A percentile compares a stretch with the other conserved stretches of the same genome.
phyloP scores from a whole-genome alignment of 2,888 invertebrate species.

The Caenorhabditis sp. region DNA sequence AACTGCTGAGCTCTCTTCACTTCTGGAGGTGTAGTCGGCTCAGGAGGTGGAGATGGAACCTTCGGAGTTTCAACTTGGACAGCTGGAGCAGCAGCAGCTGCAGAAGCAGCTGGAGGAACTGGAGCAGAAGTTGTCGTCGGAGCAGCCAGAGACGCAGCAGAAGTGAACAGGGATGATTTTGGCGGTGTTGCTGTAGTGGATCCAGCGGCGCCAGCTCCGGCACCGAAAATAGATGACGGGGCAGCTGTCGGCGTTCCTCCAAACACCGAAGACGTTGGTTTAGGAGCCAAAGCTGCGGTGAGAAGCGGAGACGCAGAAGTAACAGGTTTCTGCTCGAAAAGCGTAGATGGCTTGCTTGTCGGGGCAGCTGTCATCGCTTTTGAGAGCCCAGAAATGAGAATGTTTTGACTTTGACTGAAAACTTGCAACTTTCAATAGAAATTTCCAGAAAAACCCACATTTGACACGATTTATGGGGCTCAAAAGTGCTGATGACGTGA shows the following conservation, averaged over 20 bases:
- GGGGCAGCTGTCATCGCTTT: background rate
- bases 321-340: conserved; percentile 19
- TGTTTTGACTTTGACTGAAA: conserved; percentile 41
- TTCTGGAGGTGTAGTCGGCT: conserved; percentile 1
- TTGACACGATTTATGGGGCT: conserved; percentile 38
- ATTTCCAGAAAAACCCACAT: conserved; percentile 12
- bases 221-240: background rate
- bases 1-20: conserved; percentile 28
- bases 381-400: conserved; percentile 5
- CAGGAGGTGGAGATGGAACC: background rate
- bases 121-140: conserved; percentile 6
- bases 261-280: conserved; percentile 13
- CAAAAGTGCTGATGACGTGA: conserved; percentile 52
- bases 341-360: conserved; percentile 8
- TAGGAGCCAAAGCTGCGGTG: background rate
- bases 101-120: conserved; percentile 3
- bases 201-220: background rate
- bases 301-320: background rate
- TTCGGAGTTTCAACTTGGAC: background rate
- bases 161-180: background rate
- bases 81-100: background rate
- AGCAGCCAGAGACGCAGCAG: background rate
- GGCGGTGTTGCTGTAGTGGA: background rate
- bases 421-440: background rate
- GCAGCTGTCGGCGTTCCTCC: conserved; percentile 11